phyloP scores from a whole-genome alignment of 2,797 vertebrate genomes.

The Chaetophractus vellerosus region DNA sequence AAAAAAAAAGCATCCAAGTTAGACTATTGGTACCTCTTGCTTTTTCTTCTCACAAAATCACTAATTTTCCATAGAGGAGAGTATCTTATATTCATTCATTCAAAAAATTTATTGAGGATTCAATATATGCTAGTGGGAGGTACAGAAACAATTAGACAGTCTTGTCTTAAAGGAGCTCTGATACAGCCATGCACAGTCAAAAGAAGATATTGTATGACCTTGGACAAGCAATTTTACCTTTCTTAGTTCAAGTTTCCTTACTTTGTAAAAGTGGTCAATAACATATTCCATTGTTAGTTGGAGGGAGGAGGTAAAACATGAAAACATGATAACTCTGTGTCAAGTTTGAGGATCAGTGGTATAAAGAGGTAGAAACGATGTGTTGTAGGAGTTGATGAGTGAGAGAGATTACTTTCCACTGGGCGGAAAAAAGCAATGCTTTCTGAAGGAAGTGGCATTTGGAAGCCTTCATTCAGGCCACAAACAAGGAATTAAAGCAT shows the following conservation, averaged over 20 bases:
- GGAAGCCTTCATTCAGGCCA: conserved; percentile 53
- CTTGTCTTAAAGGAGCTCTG: conserved; percentile 36
- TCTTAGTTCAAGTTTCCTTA: conserved; percentile 36
- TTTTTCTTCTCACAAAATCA: conserved; percentile 62
- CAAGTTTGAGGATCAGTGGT: not conserved
- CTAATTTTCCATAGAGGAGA: conserved; percentile 50
- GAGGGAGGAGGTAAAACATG: not conserved
- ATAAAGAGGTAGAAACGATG: conserved; percentile 24
- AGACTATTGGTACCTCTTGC: not conserved
- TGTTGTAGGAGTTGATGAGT: not conserved
- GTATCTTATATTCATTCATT: conserved; percentile 51
- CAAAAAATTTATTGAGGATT: conserved; percentile 54
- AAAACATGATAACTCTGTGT: not conserved
- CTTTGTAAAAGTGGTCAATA: conserved; percentile 46
- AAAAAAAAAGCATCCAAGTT: conserved; percentile 36
- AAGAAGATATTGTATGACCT: not conserved
- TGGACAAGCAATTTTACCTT: conserved; percentile 44
- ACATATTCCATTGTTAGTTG: conserved; percentile 6
- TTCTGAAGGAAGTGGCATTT: conserved; percentile 41
- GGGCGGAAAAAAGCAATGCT: conserved; percentile 14
- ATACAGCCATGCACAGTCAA: not conserved
- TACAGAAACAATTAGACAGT: not conserved
- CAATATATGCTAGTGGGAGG: not conserved
- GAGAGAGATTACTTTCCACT: conserved; percentile 15
- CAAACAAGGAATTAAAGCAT: conserved; percentile 48